These are phyloP conservation scores for Astropecten irregularis DNA, from an alignment of 53 echinoderm and acorn worm species.

Conservation along the genomic window DNA sequence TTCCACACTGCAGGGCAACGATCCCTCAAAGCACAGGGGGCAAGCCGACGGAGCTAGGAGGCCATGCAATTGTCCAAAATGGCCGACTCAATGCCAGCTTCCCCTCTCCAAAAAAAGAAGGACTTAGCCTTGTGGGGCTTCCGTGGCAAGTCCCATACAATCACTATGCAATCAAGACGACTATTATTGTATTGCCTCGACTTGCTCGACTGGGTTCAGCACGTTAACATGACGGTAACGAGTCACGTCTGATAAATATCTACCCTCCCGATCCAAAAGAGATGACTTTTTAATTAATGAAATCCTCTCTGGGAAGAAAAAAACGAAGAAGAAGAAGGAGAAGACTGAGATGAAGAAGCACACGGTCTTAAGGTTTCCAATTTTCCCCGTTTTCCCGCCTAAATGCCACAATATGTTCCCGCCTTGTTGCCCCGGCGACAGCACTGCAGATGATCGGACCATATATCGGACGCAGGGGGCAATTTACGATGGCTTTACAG, in stretches of 20 bases:
- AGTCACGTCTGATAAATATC: neutral
- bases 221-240: neutral
- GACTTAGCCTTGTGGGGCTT: conserved; percentile 19
- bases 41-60: neutral
- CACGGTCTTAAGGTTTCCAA: conserved; percentile 36
- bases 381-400: neutral
- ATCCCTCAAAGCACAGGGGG: neutral
- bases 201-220: conserved; percentile 22
- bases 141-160: conserved; percentile 33
- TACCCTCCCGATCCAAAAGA: neutral
- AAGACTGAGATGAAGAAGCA: no score
- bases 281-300: conserved; percentile 15
- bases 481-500: no score
- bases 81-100: neutral
- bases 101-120: neutral
- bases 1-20: conserved; percentile 5
- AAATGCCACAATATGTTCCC: neutral
- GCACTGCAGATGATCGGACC: no score
- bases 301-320: neutral
- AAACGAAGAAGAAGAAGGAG: no score
- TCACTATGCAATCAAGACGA: conserved; percentile 34
- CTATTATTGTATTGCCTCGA: neutral
- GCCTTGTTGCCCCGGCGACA: conserved; percentile 8
- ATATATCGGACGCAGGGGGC: no score
- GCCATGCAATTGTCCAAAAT: conserved; percentile 1